Evolutionary conservation across 2,888 invertebrate genomes (phyloP).

Genomic region (Geotrupes spiniger): DNA sequence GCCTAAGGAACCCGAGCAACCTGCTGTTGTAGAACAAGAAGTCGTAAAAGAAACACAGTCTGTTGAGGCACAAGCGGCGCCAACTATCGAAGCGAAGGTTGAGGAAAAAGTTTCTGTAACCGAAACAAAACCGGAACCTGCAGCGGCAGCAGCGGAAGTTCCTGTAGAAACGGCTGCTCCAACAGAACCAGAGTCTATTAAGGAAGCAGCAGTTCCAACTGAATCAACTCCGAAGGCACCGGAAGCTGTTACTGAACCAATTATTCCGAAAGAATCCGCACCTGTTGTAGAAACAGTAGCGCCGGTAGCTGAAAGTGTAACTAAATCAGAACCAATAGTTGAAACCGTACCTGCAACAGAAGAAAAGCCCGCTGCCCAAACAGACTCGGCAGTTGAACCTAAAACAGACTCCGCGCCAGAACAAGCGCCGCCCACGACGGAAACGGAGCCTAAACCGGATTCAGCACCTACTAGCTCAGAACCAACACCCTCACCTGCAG

Average conservation of each 20-base stretch:
- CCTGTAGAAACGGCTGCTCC: constrained; percentile 6
- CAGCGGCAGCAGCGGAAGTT: constrained; percentile 7
- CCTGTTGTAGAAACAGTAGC: constrained; percentile 28
- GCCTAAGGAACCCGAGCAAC: constrained; percentile 1
- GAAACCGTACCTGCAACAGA: constrained; percentile 17
- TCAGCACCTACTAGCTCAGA: constrained; percentile 1
- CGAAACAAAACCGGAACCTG: constrained; percentile 9
- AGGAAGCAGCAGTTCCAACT: constrained; percentile 7
- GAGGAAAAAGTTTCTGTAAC: constrained; percentile 12
- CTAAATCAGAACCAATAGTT: constrained; percentile 14
- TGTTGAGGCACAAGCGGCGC: too few relatives aligned
- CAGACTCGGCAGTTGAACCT: constrained; percentile 6
- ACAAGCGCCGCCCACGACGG: constrained; percentile 1
- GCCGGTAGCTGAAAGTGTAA: constrained; percentile 20
- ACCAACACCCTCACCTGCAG: constrained; percentile 4
- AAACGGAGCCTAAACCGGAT: not conserved
- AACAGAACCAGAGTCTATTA: constrained; percentile 6
- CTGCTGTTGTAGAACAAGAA: constrained; percentile 3
- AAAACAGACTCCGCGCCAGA: too few relatives aligned
- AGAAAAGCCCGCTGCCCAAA: constrained; percentile 9
- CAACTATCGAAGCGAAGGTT: not conserved
- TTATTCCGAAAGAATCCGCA: constrained; percentile 11
- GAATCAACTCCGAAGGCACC: constrained; percentile 12
- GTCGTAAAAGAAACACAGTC: not conserved
- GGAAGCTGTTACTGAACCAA: constrained; percentile 15